Evolutionary conservation across 2,888 invertebrate species (phyloP).

Genomic region (Calameuta filiformis): DNA sequence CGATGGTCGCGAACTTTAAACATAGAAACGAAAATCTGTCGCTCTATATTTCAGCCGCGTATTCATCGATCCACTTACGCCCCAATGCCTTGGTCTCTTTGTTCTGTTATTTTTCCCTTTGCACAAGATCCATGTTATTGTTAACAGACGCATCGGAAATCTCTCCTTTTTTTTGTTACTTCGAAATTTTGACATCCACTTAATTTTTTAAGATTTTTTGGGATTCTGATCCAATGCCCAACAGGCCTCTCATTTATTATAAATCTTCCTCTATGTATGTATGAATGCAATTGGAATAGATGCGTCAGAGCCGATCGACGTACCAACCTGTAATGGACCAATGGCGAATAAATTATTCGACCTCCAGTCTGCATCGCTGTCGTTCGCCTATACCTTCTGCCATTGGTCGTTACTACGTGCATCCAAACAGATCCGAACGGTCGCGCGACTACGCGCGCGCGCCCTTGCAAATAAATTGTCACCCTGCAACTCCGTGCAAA

Average conservation of each 20-base stretch:
- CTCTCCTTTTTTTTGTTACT: too few species aligned
- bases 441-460: background rate
- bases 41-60: too few species aligned
- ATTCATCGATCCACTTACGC: too few species aligned
- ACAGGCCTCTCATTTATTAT: background rate
- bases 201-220: background rate
- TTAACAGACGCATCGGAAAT: too few species aligned
- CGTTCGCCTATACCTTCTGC: background rate
- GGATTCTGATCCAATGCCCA: background rate
- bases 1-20: too few species aligned
- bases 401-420: background rate
- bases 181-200: too few species aligned
- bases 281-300: background rate
- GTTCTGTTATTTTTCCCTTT: too few species aligned
- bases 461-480: background rate
- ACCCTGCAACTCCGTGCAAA: slow-evolving; percentile 17
- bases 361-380: background rate
- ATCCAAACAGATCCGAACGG: background rate
- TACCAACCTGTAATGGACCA: background rate
- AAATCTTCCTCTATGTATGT: background rate
- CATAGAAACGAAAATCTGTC: too few species aligned
- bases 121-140: too few species aligned
- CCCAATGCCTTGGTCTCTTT: too few species aligned
- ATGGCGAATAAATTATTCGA: background rate
- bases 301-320: background rate